Evolutionary conservation across 2,888 invertebrate genomes (phyloP).

Genomic region (Spialia ferax): DNA sequence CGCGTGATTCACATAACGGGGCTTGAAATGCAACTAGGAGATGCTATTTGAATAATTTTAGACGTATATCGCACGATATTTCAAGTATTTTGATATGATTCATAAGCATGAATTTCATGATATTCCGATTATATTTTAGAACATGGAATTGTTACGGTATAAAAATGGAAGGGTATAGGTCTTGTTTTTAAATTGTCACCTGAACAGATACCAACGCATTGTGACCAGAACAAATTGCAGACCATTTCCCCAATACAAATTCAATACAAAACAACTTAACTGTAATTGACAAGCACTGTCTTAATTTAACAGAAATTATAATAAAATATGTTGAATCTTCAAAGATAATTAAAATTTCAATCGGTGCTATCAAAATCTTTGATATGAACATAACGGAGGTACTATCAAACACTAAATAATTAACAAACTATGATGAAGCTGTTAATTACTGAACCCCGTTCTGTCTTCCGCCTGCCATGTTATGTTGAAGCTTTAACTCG

Average conservation of each 20-base stretch:
- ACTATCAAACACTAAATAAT: slow-evolving; percentile 6
- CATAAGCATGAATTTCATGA: too few relatives aligned
- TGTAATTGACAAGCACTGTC: neutral
- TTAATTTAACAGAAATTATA: neutral
- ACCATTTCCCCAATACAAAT: too few relatives aligned
- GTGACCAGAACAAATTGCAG: too few relatives aligned
- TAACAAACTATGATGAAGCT: slow-evolving; percentile 5
- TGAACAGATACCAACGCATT: too few relatives aligned
- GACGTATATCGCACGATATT: neutral
- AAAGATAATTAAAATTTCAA: neutral
- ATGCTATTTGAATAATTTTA: neutral
- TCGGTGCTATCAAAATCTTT: neutral
- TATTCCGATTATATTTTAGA: too few relatives aligned
- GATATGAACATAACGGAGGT: slow-evolving; percentile 7
- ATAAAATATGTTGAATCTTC: neutral
- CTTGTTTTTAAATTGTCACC: too few relatives aligned
- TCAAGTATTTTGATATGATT: neutral
- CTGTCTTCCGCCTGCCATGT: neutral
- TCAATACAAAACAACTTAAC: neutral
- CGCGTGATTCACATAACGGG: too few relatives aligned
- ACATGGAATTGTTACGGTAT: too few relatives aligned
- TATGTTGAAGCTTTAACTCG: neutral
- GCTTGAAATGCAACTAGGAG: neutral
- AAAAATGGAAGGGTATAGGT: too few relatives aligned
- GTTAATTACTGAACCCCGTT: slow-evolving; percentile 10